Base-by-base conservation (phyloP, 2,113 vertebrate species). In the Solea senegalensis region DNA sequence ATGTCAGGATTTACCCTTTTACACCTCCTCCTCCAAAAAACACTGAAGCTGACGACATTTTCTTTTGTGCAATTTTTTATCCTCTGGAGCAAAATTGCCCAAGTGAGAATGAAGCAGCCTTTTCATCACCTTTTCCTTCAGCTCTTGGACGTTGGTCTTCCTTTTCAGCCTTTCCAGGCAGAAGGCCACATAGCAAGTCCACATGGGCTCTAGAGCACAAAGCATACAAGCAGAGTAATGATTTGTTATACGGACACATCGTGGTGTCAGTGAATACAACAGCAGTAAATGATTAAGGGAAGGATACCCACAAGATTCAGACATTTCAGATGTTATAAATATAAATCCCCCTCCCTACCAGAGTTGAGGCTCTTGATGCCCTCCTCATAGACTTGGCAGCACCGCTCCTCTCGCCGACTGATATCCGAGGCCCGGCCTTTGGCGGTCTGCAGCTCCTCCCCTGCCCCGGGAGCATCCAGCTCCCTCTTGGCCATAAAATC, bases 341-440 rank as follows among this genome's bases (percentile, higher is more conserved):
- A 1, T 21, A 21, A 21, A 21, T 21, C 1, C n/a, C n/a, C n/a
- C n/a, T n/a, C n/a, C n/a, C 9, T 70, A 99, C 97, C 97, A 58
- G 94, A 95, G 60, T 92, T 89, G 0, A 97, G 82, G 26, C 85
- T 89, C 78, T 65, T 89, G 27, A 98, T 72, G 0, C 95, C 97
- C 80, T 97, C 95, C n/a, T 99, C 96, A 7, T 97, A 99, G 1
- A 99, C 95, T 0, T 90, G 93, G 58, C 92, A 94, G 89, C 96
- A 96, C 7, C 94, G 91, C 40, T 96, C 95, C 82, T 99, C 97
- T 49, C 87, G 92, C 28, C 83, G 90, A 67, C 72, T 82, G 68
- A 94, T 54, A 21, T 97, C 95, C 0, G 86, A 86, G 0, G 94
- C 93, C n/a, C 92, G 95, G 55, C 86, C 90, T 83, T 93, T 94